A percentile compares a stretch with the other conserved stretches of the same genome.
Conservation (phyloP, 2,797 vertebrate genomes). For the Aythya fuligula region DNA sequence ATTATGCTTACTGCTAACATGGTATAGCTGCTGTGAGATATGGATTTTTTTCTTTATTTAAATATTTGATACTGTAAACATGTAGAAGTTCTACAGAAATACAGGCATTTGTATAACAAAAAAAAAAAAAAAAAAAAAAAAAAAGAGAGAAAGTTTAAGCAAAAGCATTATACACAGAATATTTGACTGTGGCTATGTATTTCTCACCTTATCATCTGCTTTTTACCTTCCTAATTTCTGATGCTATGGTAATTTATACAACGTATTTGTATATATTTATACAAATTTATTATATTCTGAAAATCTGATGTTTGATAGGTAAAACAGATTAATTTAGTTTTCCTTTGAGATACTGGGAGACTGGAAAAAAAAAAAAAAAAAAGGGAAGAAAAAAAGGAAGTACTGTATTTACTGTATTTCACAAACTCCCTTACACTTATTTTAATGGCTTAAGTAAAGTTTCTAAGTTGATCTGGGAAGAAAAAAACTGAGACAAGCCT, state of each 20-base stretch:
- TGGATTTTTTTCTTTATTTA: rapidly evolving
- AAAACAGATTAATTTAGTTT: neutral
- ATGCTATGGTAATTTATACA: neutral
- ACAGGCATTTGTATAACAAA: neutral
- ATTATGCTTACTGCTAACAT: neutral
- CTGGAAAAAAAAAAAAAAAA: neutral
- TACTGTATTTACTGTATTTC: neutral
- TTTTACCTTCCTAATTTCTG: neutral
- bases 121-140: too few relatives aligned
- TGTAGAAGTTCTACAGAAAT: neutral
- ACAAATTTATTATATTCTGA: neutral
- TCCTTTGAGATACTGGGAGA: neutral
- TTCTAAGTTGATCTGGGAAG: neutral
- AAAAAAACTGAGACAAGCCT: neutral
- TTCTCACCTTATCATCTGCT: neutral
- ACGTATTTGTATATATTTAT: neutral
- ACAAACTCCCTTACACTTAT: neutral
- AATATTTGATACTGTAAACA: neutral
- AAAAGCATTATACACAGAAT: neutral
- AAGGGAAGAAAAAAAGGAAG: neutral
- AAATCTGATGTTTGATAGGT: neutral
- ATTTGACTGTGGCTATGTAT: neutral
- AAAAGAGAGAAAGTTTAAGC: neutral
- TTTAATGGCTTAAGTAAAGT: neutral
- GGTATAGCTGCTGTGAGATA: neutral